Conservation (phyloP, 1,140 invertebrate species). For the Amyelois transitella region DNA sequence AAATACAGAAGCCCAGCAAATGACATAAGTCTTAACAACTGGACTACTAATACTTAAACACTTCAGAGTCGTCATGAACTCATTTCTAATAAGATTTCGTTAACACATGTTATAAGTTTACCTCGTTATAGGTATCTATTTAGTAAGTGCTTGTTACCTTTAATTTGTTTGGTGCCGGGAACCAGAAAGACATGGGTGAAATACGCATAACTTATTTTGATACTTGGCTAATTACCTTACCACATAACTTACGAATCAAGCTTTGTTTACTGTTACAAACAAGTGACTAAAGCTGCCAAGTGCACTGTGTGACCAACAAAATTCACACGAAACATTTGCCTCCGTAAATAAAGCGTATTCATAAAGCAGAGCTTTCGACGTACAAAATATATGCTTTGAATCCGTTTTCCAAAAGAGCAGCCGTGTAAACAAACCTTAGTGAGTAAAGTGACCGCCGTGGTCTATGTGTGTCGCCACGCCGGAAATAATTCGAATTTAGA, state of each 20-base stretch:
- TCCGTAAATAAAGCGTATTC: background rate
- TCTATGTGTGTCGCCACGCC: background rate
- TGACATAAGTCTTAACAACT: slow-evolving; percentile 49
- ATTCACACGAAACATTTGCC: background rate
- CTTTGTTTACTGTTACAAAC: too few relatives aligned
- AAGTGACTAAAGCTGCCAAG: background rate
- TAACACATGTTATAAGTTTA: too few relatives aligned
- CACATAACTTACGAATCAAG: too few relatives aligned
- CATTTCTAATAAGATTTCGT: slow-evolving; percentile 2
- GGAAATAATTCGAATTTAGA: slow-evolving; percentile 9
- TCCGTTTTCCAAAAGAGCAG: background rate
- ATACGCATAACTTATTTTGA: too few relatives aligned
- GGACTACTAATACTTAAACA: too few relatives aligned
- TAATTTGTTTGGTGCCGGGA: too few relatives aligned
- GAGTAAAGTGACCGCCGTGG: background rate
- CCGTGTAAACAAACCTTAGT: background rate
- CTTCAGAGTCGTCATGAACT: background rate
- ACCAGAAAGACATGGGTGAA: too few relatives aligned
- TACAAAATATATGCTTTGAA: background rate
- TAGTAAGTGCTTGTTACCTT: too few relatives aligned
- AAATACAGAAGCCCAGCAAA: slow-evolving; percentile 38
- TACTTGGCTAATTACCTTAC: too few relatives aligned
- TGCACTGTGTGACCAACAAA: background rate
- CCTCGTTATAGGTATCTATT: too few relatives aligned
- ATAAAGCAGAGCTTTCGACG: background rate